Percentiles rank a stretch among this genome's conserved stretches.
Conservation (phyloP, 2,797 vertebrate species). For the Hafferia zeledoni region DNA sequence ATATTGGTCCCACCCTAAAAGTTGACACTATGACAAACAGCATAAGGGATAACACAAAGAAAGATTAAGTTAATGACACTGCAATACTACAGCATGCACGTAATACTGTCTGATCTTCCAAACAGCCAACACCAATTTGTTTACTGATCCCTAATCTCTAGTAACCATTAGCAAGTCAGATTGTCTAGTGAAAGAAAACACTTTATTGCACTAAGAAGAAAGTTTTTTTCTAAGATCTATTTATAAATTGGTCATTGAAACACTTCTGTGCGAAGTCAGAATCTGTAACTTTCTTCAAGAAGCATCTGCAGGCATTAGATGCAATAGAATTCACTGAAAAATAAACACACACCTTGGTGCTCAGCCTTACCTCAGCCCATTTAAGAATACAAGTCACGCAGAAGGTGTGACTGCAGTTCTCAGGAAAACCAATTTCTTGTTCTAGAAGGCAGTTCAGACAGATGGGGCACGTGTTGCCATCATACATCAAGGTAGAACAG, state of each 20-base stretch:
- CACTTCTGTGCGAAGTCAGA: neutral
- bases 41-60: neutral
- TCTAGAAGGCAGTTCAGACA: constrained; percentile 86
- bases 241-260: neutral
- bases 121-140: neutral
- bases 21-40: neutral
- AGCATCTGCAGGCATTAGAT: neutral
- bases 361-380: constrained; percentile 91
- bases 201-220: neutral
- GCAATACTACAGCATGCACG: neutral
- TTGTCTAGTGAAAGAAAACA: neutral
- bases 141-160: neutral
- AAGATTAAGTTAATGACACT: neutral
- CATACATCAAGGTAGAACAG: constrained; percentile 60
- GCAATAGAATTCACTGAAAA: neutral
- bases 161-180: neutral
- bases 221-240: neutral
- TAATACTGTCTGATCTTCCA: neutral
- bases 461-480: constrained; percentile 88
- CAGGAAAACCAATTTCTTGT: constrained; percentile 88
- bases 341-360: neutral
- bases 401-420: constrained; percentile 92
- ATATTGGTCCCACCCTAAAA: neutral
- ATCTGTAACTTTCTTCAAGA: neutral
- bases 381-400: constrained; percentile 93